Conservation (phyloP, 1,140 invertebrate genomes). For the Aphidius gifuensis region DNA sequence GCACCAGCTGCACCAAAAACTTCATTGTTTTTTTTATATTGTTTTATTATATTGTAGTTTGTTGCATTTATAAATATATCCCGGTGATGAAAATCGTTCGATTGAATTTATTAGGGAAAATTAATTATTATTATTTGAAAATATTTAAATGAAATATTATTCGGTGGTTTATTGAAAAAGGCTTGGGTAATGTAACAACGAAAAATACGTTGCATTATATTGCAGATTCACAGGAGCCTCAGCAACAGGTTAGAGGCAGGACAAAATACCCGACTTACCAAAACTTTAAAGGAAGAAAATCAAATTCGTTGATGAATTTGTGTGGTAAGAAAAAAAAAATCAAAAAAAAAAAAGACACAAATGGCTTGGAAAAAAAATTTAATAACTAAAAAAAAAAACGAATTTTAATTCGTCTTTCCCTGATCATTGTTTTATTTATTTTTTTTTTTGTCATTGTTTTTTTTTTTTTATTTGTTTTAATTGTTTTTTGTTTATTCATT, state of each 20-base stretch:
- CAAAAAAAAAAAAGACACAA: constrained; percentile 31
- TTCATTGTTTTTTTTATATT: no score
- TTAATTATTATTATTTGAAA: constrained; percentile 14
- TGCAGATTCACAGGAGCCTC: constrained; percentile 69
- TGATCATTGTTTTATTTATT: constrained; percentile 24
- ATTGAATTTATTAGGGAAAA: neutral
- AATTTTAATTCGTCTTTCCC: constrained; percentile 8
- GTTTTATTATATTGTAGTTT: no score
- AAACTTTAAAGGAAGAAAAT: constrained; percentile 85
- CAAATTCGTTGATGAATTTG: constrained; percentile 90
- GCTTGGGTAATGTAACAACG: constrained; percentile 49
- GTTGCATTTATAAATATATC: no score
- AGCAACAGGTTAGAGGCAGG: constrained; percentile 71
- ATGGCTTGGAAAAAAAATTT: neutral
- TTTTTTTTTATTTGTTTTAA: neutral
- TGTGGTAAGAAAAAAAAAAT: constrained; percentile 74
- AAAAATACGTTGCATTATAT: constrained; percentile 55
- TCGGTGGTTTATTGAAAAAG: constrained; percentile 32
- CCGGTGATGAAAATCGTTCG: no score
- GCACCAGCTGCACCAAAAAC: no score
- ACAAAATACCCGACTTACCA: constrained; percentile 80
- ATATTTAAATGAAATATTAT: constrained; percentile 11
- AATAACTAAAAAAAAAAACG: neutral
- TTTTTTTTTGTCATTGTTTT: constrained; percentile 10
- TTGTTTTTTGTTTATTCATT: neutral